phyloP scores from a whole-genome alignment of 2,797 vertebrate genomes.

The Buphagus erythrorhynchus region DNA sequence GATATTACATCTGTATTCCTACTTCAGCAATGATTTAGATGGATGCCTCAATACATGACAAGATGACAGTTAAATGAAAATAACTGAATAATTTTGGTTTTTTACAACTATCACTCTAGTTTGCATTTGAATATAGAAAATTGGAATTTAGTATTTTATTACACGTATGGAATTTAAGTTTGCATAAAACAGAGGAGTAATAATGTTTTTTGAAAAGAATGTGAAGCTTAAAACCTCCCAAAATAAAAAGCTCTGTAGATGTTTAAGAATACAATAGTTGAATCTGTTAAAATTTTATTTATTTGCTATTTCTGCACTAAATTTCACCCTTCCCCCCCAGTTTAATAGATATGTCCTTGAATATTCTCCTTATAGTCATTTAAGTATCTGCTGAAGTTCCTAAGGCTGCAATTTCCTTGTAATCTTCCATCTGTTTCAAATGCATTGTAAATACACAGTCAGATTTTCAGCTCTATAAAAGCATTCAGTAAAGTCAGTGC shows the following conservation, averaged over 20 bases:
- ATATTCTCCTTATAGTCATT: background rate
- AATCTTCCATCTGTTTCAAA: conserved; percentile 14
- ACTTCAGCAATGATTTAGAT: background rate
- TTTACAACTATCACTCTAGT: background rate
- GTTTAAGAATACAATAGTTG: background rate
- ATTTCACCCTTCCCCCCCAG: background rate
- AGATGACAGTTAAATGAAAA: background rate
- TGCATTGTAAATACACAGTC: background rate
- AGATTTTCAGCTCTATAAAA: background rate
- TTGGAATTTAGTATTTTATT: background rate
- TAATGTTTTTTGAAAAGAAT: background rate
- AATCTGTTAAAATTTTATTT: background rate
- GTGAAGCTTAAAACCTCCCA: background rate
- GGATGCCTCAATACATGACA: background rate
- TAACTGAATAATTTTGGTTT: background rate
- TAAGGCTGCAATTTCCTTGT: background rate
- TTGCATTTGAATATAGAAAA: background rate
- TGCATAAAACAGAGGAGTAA: background rate
- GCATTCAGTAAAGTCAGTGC: background rate
- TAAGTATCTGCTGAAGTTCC: background rate
- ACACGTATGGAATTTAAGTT: background rate
- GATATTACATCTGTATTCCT: background rate
- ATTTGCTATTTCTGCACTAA: background rate
- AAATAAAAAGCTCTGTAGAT: background rate
- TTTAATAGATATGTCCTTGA: background rate